Evolutionary conservation across 2,113 vertebrate genomes (phyloP), one percentile per base, ranked within the genome.

Genomic region (Megaceryle maxima): DNA sequence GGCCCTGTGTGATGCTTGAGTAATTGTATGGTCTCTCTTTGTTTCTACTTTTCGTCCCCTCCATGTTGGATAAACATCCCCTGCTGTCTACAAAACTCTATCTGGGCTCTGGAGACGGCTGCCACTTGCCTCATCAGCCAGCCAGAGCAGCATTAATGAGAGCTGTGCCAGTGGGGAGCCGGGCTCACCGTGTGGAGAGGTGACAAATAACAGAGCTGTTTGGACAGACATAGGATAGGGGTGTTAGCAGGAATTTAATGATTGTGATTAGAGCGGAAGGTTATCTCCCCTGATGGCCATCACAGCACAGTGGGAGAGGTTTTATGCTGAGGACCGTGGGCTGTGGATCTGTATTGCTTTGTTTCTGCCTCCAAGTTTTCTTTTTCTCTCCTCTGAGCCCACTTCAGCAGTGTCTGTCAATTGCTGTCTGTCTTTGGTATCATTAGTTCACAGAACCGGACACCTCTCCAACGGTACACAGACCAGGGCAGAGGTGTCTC

Each of bases 61-160:
- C 89, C 21, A n/a, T 93, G 94, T 95, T 96, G 91, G 91, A 91
- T 96, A 95, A 97, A 97, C 93, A 97, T 92, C 92, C 93, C 97
- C 96, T 76, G 93, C 93, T 95, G 96, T 83, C 96, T 90, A 24
- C 95, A 95, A 74, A 95, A 94, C 89, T 94, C 90, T 41, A 92
- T 94, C 87, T 93, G 94, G 87, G 67, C 83, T 96, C 63, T 2
- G 3, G 56, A 83, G 83, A 91, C 0, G 31, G 44, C 95, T 92
- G 95, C 96, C 94, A 57, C 85, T 97, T 74, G 85, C 92, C 87
- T 96, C 94, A 93, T 97, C 97, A 97, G 91, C 69, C 93, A 91
- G 74, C 35, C 92, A 94, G 87, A 88, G 92, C 83, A 15, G 92
- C 74, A 41, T 94, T 97, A 97, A 97, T 93, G 97, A 97, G 96